Conservation (phyloP, 2,888 invertebrate genomes). For the Hedya salicella region DNA sequence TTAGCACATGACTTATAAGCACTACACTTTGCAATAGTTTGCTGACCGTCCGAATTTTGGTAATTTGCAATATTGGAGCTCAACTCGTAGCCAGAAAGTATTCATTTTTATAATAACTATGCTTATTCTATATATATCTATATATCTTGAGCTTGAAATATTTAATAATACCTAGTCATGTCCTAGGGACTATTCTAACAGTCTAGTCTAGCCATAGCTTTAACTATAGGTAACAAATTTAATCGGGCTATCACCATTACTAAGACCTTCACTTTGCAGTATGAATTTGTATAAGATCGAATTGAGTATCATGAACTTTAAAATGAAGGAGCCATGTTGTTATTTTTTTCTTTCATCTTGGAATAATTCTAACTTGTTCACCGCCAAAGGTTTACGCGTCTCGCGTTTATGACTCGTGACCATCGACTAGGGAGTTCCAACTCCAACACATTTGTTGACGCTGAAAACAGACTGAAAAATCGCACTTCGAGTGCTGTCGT, state of each 20-base stretch:
- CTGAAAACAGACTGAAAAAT: too few species aligned
- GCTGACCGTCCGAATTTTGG: conserved; percentile 36
- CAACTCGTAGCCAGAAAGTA: conserved; percentile 11
- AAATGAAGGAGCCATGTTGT: too few species aligned
- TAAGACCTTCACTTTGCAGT: not conserved
- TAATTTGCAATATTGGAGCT: conserved; percentile 9
- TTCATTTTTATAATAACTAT: conserved; percentile 5
- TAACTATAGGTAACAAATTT: conserved; percentile 1
- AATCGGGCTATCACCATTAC: not conserved
- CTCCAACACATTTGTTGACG: too few species aligned
- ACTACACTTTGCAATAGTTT: conserved; percentile 29
- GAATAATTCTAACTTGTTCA: too few species aligned
- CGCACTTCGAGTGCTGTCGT: too few species aligned
- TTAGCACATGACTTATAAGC: not conserved
- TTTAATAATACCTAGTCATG: not conserved
- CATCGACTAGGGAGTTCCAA: too few species aligned
- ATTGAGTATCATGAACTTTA: not conserved
- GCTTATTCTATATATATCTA: conserved; percentile 3
- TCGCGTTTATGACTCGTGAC: too few species aligned
- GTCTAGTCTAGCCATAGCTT: conserved; percentile 2
- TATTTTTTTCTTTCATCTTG: too few species aligned
- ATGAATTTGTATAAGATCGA: not conserved
- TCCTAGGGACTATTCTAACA: not conserved
- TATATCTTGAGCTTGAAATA: conserved; percentile 11
- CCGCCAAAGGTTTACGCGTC: too few species aligned